Evolutionary conservation across 2,888 invertebrate species (phyloP).

Genomic region (Chymomyza procnemis): DNA sequence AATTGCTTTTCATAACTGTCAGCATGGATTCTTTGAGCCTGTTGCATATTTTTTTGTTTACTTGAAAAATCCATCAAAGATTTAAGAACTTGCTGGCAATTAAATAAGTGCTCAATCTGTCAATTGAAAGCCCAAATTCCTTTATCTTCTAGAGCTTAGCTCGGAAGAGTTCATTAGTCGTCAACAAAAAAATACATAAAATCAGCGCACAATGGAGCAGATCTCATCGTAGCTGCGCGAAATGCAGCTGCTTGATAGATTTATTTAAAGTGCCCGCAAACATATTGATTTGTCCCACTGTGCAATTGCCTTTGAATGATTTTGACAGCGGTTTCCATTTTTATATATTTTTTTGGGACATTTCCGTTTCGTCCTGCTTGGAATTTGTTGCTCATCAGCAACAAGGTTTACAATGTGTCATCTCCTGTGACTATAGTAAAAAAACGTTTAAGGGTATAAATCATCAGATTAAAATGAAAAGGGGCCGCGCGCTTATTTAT

Average conservation of each 20-base stretch:
- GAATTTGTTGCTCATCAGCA: neutral
- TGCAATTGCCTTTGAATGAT: neutral
- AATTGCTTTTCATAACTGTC: neutral
- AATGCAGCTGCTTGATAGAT: no score
- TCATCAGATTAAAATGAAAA: neutral
- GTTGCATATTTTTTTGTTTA: neutral
- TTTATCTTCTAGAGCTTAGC: neutral
- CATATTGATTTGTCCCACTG: neutral
- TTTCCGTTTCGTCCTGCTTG: neutral
- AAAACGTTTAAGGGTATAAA: neutral
- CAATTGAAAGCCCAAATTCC: neutral
- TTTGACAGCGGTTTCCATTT: neutral
- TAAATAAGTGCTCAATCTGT: neutral
- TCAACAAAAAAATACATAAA: neutral
- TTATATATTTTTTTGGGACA: neutral
- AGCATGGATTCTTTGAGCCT: neutral
- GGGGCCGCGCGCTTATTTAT: neutral
- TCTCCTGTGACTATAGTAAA: neutral
- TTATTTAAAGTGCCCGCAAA: neutral
- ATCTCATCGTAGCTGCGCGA: neutral
- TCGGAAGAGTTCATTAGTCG: neutral
- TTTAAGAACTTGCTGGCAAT: neutral
- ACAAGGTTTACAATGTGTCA: neutral
- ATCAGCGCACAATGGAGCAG: neutral
- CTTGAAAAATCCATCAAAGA: neutral